Base-by-base conservation (phyloP, 2,797 vertebrate genomes). In the Hydrolagus colliei region DNA sequence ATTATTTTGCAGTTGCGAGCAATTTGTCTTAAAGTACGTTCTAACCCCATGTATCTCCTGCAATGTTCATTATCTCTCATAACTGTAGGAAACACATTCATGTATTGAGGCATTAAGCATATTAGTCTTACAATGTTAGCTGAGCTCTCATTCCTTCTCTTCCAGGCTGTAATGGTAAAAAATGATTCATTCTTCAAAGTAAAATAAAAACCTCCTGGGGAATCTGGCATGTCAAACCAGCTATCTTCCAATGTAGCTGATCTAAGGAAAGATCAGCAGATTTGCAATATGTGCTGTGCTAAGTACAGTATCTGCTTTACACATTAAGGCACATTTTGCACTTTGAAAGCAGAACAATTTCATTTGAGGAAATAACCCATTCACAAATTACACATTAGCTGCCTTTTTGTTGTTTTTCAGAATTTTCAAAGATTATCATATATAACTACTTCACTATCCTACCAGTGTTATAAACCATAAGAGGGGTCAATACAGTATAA, bases 141-240 rank as follows among this genome's bases (percentile, higher is more conserved):
- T 71, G 68, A 71, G 18, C n/a, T 59, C 61, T n/a, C 52, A 12
- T 59, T 12, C 75, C 75, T 11, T 6, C 22, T 35, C 14, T 11
- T 4, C 61, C 52, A 77, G 75, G 52, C 75, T 10, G 9, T 11
- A 20, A 9, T 14, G 41, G 16, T 76, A 61, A 20, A 22, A 77
- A 59, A 20, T 8, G 75, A 9, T 77, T 77, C 18, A 59, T 77
- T 77, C 73, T 77, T 59, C 52, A 77, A 76, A 77, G 18, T 77
- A 77, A 77, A 61, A 59, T 2, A 77, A 77, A 77, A 61, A 16
- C 16, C 32, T 41, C 73, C 13, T 9, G 32, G 59, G 74, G 20
- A 2, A 76, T 59, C 41, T 20, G 52, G 9, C 16, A 59, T 7
- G 41, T 76, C 41, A 76, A 59, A 59, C 3, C 0, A 4, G n/a